Evolutionary conservation across 2,888 invertebrate species (phyloP).

Genomic region (Aelia acuminata): DNA sequence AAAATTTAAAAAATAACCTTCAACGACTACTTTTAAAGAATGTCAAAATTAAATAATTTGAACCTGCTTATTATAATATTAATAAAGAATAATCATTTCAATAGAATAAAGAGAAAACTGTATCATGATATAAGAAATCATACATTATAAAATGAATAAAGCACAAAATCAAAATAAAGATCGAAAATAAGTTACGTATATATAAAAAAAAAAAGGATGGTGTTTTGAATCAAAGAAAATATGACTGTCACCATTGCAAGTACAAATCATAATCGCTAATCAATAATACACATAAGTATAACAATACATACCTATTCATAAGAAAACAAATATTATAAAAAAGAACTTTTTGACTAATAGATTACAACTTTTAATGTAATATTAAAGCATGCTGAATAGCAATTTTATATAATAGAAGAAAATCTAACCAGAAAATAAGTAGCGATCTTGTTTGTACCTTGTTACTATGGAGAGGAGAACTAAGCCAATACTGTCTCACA

Average conservation of each 20-base stretch:
- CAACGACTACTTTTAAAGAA: no score
- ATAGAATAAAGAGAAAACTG: no score
- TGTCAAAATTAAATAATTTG: no score
- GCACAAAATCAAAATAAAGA: not conserved
- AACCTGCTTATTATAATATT: no score
- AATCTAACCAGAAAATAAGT: conserved; percentile 37
- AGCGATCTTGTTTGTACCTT: conserved; percentile 35
- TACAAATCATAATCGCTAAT: conserved; percentile 46
- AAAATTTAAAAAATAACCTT: no score
- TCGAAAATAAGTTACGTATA: no score
- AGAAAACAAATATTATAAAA: not conserved
- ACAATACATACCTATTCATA: conserved; percentile 51
- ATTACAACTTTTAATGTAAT: not conserved
- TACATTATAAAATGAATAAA: not conserved
- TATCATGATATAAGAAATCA: no score
- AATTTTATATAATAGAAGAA: conserved; percentile 36
- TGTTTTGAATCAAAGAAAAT: not conserved
- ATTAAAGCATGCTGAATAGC: not conserved
- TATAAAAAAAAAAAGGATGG: no score
- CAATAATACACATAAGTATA: conserved; percentile 26
- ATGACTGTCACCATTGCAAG: conserved; percentile 29
- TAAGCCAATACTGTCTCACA: conserved; percentile 45
- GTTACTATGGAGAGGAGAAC: conserved; percentile 58
- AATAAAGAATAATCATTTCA: no score
- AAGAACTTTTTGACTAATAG: not conserved